Evolutionary conservation across 2,113 vertebrate species (phyloP).

Genomic region (Charadrius vociferus): DNA sequence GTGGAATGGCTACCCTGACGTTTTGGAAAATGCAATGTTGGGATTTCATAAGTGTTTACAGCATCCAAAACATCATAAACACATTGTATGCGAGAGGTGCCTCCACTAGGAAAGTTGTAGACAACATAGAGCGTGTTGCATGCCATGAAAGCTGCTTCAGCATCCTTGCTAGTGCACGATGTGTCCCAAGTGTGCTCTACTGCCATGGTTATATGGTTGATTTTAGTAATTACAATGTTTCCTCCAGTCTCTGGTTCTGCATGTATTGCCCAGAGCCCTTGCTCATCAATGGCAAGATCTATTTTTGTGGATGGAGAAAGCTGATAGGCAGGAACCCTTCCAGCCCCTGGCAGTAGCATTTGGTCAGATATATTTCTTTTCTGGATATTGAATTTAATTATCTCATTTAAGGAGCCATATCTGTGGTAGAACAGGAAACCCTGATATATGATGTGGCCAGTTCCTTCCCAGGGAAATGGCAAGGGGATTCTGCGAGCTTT

Average conservation of each 20-base stretch:
- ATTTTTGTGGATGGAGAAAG: conserved; percentile 86
- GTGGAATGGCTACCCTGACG: conserved; percentile 85
- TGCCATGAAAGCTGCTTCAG: conserved; percentile 89
- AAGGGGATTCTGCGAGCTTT: conserved; percentile 73
- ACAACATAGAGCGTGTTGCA: conserved; percentile 92
- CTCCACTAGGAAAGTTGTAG: conserved; percentile 83
- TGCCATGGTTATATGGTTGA: conserved; percentile 78
- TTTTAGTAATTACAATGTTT: conserved; percentile 88
- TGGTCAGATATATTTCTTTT: conserved; percentile 78
- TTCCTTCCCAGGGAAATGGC: conserved; percentile 87
- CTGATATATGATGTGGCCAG: conserved; percentile 84
- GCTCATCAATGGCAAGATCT: conserved; percentile 89
- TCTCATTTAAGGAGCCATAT: conserved; percentile 84
- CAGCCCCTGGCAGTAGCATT: conserved; percentile 84
- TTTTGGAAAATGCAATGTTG: conserved; percentile 85
- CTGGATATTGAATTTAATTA: conserved; percentile 87
- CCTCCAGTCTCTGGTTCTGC: conserved; percentile 81
- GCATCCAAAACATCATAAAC: conserved; percentile 85
- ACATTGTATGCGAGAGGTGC: conserved; percentile 86
- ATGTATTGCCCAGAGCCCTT: conserved; percentile 92
- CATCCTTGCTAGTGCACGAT: conserved; percentile 81
- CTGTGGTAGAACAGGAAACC: conserved; percentile 91
- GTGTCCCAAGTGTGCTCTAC: conserved; percentile 90
- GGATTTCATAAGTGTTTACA: conserved; percentile 67
- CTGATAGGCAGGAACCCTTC: conserved; percentile 82